Base-by-base conservation (phyloP, 2,888 invertebrate genomes). In the Pardosa pseudoannulata region DNA sequence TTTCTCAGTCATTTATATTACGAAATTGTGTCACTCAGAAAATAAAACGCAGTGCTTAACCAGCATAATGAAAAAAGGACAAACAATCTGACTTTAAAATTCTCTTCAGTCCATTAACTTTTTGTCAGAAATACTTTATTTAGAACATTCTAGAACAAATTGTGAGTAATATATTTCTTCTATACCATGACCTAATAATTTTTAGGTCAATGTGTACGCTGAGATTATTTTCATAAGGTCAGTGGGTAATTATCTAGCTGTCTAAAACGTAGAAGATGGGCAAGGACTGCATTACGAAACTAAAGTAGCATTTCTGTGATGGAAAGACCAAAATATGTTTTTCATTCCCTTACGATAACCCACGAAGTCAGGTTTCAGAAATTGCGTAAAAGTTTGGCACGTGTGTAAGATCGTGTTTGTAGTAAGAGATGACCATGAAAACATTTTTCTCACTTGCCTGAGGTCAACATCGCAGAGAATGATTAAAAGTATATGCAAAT, bases 181-280 rank as follows among this genome's bases (percentile, higher is more conserved):
- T 23, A 23, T 16, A 23, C 56, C 56, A 56, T 56, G 56, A 56
- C 56, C 56, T 23, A 56, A 56, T 23, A 23, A 19, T 56, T 23
- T 56, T 23, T 56, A 56, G 56, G 56, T 56, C 56, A 56, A 56
- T 56, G 56, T 23, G 23, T 23, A 56, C 23, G 23, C 23, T 56
- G 3, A 19, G 19, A 23, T 1, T 56, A 56, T 56, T 23, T 56
- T 19, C 23, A 23, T 23, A 5, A 56, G 56, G 56, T 56, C 56
- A 56, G 6, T 56, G 56, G 23, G 23, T 56, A 56, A 56, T 56
- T 56, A 56, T 56, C 23, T 23, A 23, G 3, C 56, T 23, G 23
- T 56, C 19, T 56, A 1, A 56, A 1, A 56, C 13, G 23, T 16
- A 16, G 16, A 56, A 23, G 56, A 56, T 56, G 56, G 56, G 56